These are phyloP conservation scores for Acrobasis consociella DNA, from an alignment of 2,888 invertebrate genomes.

Conservation along the genomic window DNA sequence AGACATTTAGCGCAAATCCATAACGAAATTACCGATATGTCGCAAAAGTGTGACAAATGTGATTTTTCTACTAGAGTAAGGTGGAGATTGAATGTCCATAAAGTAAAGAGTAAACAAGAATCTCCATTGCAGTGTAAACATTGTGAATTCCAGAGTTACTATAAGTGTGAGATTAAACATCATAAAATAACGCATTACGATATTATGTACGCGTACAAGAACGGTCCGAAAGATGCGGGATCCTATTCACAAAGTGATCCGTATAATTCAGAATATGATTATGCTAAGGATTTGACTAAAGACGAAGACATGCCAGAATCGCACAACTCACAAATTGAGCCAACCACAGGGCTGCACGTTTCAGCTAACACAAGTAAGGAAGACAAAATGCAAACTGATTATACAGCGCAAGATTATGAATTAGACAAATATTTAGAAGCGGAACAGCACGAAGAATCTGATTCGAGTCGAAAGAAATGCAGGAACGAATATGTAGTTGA, in stretches of 20 bases:
- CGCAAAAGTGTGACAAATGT: conserved; percentile 55
- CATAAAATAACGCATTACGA: conserved; percentile 47
- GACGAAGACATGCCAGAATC: neutral
- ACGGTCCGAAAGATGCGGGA: neutral
- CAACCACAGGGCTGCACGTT: neutral
- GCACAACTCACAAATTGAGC: neutral
- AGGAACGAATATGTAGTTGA: conserved; percentile 44
- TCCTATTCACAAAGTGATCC: neutral
- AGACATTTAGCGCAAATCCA: conserved; percentile 63
- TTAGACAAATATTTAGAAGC: neutral
- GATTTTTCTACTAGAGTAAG: conserved; percentile 55
- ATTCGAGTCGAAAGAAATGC: neutral
- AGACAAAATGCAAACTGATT: neutral
- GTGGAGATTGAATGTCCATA: conserved; percentile 62
- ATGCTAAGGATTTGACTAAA: neutral
- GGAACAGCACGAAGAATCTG: neutral
- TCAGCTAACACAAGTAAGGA: neutral
- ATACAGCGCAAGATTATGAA: neutral
- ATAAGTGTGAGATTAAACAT: conserved; percentile 55
- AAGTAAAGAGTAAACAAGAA: conserved; percentile 50
- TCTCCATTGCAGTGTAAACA: conserved; percentile 44
- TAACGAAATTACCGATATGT: conserved; percentile 53
- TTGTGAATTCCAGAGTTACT: conserved; percentile 55
- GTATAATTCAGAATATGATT: neutral
- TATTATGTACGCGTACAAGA: conserved; percentile 26